Evolutionary conservation across 2,797 vertebrate species (phyloP).

Genomic region (Sebastes hubbsi): DNA sequence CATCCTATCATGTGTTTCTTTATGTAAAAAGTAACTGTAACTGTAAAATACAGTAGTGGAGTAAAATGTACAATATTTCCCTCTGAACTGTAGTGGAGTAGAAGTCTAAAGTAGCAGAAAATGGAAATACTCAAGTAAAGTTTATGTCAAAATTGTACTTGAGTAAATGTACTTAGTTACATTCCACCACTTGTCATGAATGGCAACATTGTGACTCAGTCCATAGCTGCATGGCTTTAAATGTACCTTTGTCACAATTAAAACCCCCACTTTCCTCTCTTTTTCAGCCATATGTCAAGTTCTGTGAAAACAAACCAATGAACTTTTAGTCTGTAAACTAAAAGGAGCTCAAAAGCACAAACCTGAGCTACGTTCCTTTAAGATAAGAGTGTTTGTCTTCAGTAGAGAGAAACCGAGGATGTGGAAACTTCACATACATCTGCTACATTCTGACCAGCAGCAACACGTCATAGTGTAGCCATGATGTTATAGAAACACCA

Average conservation of each 20-base stretch:
- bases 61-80: no score
- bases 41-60: no score
- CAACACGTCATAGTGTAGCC: not conserved
- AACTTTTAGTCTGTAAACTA: not conserved
- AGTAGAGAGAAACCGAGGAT: conserved; percentile 9
- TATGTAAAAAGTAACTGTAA: no score
- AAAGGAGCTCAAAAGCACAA: not conserved
- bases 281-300: not conserved
- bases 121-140: no score
- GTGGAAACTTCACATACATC: conserved; percentile 53
- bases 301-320: not conserved
- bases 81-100: no score
- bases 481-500: conserved; percentile 7
- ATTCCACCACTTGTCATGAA: not conserved
- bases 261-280: not conserved
- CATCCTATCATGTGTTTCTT: no score
- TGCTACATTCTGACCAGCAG: conserved; percentile 43
- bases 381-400: not conserved
- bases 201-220: not conserved
- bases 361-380: not conserved
- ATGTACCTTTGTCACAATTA: not conserved
- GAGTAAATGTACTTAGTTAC: no score
- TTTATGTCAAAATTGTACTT: no score
- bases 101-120: no score
- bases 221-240: not conserved